Evolutionary conservation across 2,113 vertebrate genomes (phyloP).

Genomic region (Oncorhynchus nerka): DNA sequence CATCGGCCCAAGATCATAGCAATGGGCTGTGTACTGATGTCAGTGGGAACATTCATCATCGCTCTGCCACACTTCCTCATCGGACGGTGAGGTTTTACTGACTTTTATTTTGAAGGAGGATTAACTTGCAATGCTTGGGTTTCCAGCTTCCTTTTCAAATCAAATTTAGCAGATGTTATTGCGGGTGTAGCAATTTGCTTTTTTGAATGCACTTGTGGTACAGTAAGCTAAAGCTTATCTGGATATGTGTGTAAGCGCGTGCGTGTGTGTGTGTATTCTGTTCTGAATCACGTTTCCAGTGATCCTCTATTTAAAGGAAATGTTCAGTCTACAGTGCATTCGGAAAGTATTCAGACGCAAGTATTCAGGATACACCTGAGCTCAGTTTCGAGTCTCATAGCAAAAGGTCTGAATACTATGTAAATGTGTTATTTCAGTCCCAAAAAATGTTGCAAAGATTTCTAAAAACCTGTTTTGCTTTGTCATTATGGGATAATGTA

Average conservation of each 20-base stretch:
- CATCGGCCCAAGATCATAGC: conserved; percentile 92
- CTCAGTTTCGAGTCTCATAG: no score
- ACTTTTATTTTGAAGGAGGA: background rate
- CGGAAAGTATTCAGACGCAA: no score
- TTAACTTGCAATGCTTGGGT: background rate
- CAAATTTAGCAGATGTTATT: no score
- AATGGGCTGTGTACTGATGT: conserved; percentile 87
- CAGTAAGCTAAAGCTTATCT: background rate
- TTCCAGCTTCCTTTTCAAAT: background rate
- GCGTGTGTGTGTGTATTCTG: background rate
- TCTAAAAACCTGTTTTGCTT: no score
- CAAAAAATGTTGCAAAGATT: no score
- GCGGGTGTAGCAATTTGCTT: no score
- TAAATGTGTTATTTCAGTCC: no score
- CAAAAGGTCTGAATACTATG: no score
- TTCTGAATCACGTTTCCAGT: background rate
- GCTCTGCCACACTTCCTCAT: conserved; percentile 93
- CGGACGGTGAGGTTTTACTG: conserved; percentile 77
- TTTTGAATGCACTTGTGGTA: no score
- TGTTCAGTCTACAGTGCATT: background rate
- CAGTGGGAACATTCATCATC: conserved; percentile 87
- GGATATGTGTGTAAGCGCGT: background rate
- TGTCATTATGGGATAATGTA: no score
- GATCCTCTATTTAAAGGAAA: background rate
- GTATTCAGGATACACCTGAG: no score